Evolutionary conservation across 2,797 vertebrate genomes (phyloP).

Genomic region (Fistularia commersonii): DNA sequence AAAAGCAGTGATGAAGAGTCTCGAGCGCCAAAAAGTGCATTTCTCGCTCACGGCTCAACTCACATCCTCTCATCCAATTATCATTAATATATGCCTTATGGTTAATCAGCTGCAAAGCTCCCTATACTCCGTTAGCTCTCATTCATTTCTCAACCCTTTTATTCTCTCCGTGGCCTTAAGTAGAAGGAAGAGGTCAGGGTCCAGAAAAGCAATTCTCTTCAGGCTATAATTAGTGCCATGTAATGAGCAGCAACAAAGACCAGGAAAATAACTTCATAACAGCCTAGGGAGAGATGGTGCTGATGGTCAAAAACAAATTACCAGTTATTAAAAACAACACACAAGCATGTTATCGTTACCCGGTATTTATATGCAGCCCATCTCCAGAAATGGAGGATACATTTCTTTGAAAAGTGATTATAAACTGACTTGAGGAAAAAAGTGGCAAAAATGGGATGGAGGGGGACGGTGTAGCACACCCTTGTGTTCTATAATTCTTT

Average conservation of each 20-base stretch:
- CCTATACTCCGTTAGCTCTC: slow-evolving; percentile 39
- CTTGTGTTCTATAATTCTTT: slow-evolving; percentile 65
- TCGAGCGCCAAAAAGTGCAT: slow-evolving; percentile 39
- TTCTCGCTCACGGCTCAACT: slow-evolving; percentile 58
- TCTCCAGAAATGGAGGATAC: slow-evolving; percentile 5
- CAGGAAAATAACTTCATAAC: slow-evolving; percentile 60
- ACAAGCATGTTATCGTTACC: slow-evolving; percentile 41
- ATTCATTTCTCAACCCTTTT: slow-evolving; percentile 27
- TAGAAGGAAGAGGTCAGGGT: slow-evolving; percentile 71
- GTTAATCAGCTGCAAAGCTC: slow-evolving; percentile 73
- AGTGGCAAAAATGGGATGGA: slow-evolving; percentile 33
- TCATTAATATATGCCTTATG: slow-evolving; percentile 75
- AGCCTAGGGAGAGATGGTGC: slow-evolving; percentile 48
- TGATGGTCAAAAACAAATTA: slow-evolving; percentile 54
- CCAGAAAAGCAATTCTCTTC: slow-evolving; percentile 71
- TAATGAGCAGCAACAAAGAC: slow-evolving; percentile 68
- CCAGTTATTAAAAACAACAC: slow-evolving; percentile 56
- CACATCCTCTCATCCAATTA: slow-evolving; percentile 69
- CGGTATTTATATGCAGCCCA: slow-evolving; percentile 14
- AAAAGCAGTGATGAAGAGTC: slow-evolving; percentile 36
- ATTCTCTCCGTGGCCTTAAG: slow-evolving; percentile 44
- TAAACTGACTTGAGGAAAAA: slow-evolving; percentile 54
- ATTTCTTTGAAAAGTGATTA: slow-evolving; percentile 61
- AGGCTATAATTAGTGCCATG: slow-evolving; percentile 78
- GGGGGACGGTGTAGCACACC: slow-evolving; percentile 50